Base-by-base conservation (phyloP, 2,888 invertebrate genomes). In the Meta bourneti region DNA sequence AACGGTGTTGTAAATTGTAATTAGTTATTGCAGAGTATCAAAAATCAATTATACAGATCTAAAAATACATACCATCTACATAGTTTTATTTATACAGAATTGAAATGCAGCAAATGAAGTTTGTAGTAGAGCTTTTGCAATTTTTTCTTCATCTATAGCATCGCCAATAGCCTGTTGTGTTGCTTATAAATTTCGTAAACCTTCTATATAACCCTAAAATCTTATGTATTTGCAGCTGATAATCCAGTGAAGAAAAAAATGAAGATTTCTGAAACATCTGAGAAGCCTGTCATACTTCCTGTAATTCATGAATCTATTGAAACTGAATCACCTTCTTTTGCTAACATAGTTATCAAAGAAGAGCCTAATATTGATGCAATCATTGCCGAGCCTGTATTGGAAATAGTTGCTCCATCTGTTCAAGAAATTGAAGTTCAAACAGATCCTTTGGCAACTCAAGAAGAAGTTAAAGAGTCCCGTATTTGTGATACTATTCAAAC, bases 341-440 rank as follows among this genome's bases (percentile, higher is more conserved):
- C 75, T 34, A 83, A 82, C 72, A 82, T 78, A 16, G 69, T 91
- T 72, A 87, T 70, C 7, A 81, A 84, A 78, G 92, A 92, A 61
- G 92, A 92, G 16, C 71, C 74, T 6, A 70, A 75, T 48, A 71
- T 74, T 49, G 89, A 75, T 52, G 34, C 70, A 16, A 77, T 34
- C 74, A 54, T 70, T 34, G 51, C 61, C 48, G 89, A 88, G 6
- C 69, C 72, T 48, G 20, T 20, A 34, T 75, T 70, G n/a, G 92
- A 89, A 34, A 70, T 69, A 48, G 16, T 70, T 11, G 48, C 88
- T 48, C 70, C 92, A 71, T 74, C 89, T 78, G 74, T 92, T 19
- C 89, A 89, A 86, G 92, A 92, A 71, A 92, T 34, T 49, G 85
- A 92, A 89, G 77, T 89, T 20, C 89, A 89, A 54, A 82, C 89